Evolutionary conservation across 2,888 invertebrate species (phyloP).

Genomic region (Amiota mariae): DNA sequence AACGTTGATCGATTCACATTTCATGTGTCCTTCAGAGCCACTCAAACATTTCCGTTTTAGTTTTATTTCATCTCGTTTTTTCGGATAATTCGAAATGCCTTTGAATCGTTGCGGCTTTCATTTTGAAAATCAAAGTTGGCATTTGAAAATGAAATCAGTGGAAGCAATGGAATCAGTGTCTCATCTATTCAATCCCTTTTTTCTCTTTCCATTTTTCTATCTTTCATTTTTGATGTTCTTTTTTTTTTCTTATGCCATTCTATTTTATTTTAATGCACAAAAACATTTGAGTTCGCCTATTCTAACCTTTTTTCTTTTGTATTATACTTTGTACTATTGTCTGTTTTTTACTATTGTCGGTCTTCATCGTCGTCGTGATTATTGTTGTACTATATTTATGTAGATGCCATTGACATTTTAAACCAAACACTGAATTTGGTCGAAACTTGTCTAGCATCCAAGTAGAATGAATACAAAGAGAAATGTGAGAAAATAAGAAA

Average conservation of each 20-base stretch:
- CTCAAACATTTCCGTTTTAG: slow-evolving; percentile 15
- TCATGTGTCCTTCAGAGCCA: slow-evolving; percentile 11
- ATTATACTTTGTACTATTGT: background rate
- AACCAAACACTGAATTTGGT: slow-evolving; percentile 41
- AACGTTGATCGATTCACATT: slow-evolving; percentile 20
- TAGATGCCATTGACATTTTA: slow-evolving; percentile 9
- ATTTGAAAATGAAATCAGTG: background rate
- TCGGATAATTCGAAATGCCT: slow-evolving; percentile 16
- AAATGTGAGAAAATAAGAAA: background rate
- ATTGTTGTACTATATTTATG: background rate
- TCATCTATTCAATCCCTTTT: slow-evolving; percentile 45
- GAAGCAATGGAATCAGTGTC: background rate
- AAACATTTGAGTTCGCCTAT: slow-evolving; percentile 49
- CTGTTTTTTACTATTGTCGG: slow-evolving; percentile 53
- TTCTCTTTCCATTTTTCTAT: slow-evolving; percentile 19
- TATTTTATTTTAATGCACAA: slow-evolving; percentile 54
- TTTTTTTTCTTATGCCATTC: slow-evolving; percentile 38
- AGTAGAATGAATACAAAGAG: slow-evolving; percentile 42
- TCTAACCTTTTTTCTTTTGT: background rate
- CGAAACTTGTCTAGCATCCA: slow-evolving; percentile 24
- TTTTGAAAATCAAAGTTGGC: slow-evolving; percentile 1
- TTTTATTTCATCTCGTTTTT: background rate
- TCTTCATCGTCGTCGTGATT: slow-evolving; percentile 59
- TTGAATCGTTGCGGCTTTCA: background rate
- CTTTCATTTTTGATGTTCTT: slow-evolving; percentile 31